These are phyloP conservation scores for Ectropis crepuscularia DNA, from an alignment of 2,888 invertebrate species.

Conservation along the genomic window DNA sequence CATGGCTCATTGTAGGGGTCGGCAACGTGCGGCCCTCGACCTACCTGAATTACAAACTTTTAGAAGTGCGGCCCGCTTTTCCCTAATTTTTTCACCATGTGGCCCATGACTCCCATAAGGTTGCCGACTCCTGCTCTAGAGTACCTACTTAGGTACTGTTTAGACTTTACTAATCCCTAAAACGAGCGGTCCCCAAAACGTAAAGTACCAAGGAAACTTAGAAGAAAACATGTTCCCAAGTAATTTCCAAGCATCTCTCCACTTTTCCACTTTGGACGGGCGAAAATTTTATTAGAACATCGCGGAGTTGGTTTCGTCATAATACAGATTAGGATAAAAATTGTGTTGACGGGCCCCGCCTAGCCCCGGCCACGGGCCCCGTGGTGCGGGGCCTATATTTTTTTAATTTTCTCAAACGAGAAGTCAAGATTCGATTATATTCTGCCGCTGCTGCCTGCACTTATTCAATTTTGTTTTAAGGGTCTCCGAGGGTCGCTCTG, in stretches of 20 bases:
- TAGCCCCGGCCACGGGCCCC: conserved; percentile 38
- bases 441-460: conserved; percentile 47
- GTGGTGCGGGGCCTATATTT: conserved; percentile 65
- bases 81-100: too few species aligned
- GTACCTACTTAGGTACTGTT: background rate
- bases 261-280: conserved; percentile 48
- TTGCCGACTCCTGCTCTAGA: too few species aligned
- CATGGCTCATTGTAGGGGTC: too few species aligned
- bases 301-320: conserved; percentile 67
- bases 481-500: conserved; percentile 50
- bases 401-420: conserved; percentile 82
- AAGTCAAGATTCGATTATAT: conserved; percentile 76
- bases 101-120: too few species aligned
- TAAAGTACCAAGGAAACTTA: conserved; percentile 12
- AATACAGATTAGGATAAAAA: conserved; percentile 80
- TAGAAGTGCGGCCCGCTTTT: too few species aligned
- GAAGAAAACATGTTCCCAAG: conserved; percentile 46
- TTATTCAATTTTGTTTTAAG: conserved; percentile 72
- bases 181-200: background rate
- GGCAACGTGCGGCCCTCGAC: too few species aligned
- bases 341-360: conserved; percentile 70
- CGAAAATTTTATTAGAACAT: conserved; percentile 66
- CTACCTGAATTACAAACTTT: too few species aligned
- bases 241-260: conserved; percentile 51
- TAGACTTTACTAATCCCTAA: conserved; percentile 1